Conservation (phyloP, 2,113 vertebrate genomes). For the Scomber scombrus region DNA sequence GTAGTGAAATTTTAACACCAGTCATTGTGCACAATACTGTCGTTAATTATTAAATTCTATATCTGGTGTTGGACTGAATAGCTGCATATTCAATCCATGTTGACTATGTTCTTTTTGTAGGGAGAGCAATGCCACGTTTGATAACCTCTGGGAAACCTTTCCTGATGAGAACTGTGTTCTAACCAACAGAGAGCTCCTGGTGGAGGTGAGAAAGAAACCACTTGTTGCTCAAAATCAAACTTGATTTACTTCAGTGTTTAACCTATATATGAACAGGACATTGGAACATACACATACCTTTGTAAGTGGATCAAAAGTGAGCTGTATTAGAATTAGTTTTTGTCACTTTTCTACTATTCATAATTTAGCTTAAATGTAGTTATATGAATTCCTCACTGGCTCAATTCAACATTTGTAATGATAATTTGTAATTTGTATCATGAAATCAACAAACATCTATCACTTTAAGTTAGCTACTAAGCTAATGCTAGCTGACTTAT, state of each 20-base stretch:
- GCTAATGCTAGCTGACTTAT: background rate
- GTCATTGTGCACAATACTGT: background rate
- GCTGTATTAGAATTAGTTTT: background rate
- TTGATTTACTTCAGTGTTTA: background rate
- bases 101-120: conserved; percentile 68
- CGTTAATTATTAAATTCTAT: conserved; percentile 23
- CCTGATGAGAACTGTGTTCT: conserved; percentile 91
- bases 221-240: background rate
- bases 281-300: background rate
- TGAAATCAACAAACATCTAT: background rate
- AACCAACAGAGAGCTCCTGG: conserved; percentile 85
- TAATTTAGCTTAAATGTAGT: too few species aligned
- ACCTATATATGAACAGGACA: background rate
- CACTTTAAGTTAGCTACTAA: background rate
- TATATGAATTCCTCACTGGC: too few species aligned
- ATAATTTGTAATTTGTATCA: background rate
- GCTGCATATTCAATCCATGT: background rate
- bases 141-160: conserved; percentile 89
- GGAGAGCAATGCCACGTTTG: conserved; percentile 84
- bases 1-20: conserved; percentile 3
- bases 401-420: background rate
- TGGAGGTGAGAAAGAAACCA: conserved; percentile 81
- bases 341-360: too few species aligned
- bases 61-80: background rate
- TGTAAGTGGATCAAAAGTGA: background rate